Evolutionary conservation across 2,888 invertebrate genomes (phyloP).

Genomic region (Brachypterus glaber): DNA sequence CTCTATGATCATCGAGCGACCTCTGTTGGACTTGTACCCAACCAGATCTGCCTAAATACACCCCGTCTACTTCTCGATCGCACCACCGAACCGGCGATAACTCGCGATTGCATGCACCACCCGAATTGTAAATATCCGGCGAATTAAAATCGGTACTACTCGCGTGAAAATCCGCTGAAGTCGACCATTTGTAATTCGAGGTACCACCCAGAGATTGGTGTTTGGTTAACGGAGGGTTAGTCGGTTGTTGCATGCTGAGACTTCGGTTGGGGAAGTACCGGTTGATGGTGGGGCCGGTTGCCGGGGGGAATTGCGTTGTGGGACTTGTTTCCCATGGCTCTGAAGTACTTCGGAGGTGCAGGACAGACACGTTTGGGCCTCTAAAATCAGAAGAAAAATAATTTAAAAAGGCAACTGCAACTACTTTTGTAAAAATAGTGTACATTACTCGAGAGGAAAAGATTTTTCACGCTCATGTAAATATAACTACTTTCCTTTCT

Average conservation of each 20-base stretch:
- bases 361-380: slow-evolving; percentile 47
- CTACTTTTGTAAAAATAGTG: too few relatives aligned
- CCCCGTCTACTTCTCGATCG: slow-evolving; percentile 50
- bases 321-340: slow-evolving; percentile 47
- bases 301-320: slow-evolving; percentile 35
- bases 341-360: slow-evolving; percentile 46
- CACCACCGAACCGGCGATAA: slow-evolving; percentile 51
- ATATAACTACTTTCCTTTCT: neutral
- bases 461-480: neutral
- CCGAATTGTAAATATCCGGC: too few relatives aligned
- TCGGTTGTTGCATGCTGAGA: slow-evolving; percentile 16
- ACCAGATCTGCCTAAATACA: slow-evolving; percentile 47
- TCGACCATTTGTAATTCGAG: slow-evolving; percentile 25
- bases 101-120: slow-evolving; percentile 41
- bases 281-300: slow-evolving; percentile 27
- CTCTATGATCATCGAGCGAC: slow-evolving; percentile 44
- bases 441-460: neutral
- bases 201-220: slow-evolving; percentile 33
- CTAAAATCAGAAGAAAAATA: slow-evolving; percentile 33
- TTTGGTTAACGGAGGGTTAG: slow-evolving; percentile 30
- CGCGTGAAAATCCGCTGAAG: slow-evolving; percentile 32
- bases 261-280: slow-evolving; percentile 29
- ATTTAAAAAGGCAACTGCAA: neutral
- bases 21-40: slow-evolving; percentile 51
- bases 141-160: too few relatives aligned